Evolutionary conservation across 2,888 invertebrate genomes (phyloP), one percentile per base, ranked within the genome.

Genomic region (Steinernema scapterisci): DNA sequence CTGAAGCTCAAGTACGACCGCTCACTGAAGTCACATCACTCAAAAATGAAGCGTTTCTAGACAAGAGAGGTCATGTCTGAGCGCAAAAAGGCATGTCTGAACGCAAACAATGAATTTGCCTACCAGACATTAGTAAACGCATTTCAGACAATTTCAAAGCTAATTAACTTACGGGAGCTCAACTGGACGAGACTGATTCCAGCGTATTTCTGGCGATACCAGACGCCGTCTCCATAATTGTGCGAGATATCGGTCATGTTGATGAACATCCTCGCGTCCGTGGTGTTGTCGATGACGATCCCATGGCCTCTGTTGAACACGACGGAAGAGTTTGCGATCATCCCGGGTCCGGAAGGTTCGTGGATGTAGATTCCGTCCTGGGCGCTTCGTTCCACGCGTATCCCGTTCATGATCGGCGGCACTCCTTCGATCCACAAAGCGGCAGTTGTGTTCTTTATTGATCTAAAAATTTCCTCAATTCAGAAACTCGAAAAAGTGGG

Each of bases 281-380:
- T 81, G 2, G 86, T 82, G 75, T 84, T 84, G 31, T 85, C 85
- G 7, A 86, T 76, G 3, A 79, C 80, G 11, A 86, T 80, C 16
- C 86, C 86, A 73, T 87, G 88, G 90, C 92, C 92, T 89, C 90
- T 90, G 90, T 95, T 96, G 88, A 92, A 92, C 83, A 92, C 91
- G 76, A 97, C 91, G 1, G 92, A 92, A 76, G 93, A 93, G 88
- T 95, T 93, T 80, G 92, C 92, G 80, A 97, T 91, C 70, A 91
- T 89, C 82, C 95, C 91, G 9, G 94, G 94, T 27, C 93, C 93
- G 83, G 92, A 91, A 0, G 95, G 93, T 79, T 92, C 91, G 1
- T 94, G 94, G 81, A 95, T 91, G 88, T 95, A 95, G 79, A 97
- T 92, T 11, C 94, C 99, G 86, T 95, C 95, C 88, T 93, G 95